Conservation (phyloP, 1,140 invertebrate species). For the Dreissena rostriformis region DNA sequence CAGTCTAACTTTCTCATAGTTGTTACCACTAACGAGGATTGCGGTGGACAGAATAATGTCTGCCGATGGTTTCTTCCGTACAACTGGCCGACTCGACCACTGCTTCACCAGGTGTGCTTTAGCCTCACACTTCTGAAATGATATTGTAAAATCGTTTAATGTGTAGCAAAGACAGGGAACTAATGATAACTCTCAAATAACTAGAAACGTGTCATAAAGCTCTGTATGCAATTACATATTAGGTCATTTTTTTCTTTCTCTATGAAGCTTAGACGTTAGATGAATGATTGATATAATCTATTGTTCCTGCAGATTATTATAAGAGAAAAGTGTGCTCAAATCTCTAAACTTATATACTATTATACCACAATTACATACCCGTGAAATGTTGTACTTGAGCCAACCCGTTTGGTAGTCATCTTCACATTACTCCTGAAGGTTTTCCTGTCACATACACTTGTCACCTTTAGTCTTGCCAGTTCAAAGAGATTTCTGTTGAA, state of each 20-base stretch:
- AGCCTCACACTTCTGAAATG: background rate
- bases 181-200: too few relatives aligned
- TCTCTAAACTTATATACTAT: background rate
- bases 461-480: background rate
- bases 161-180: too few relatives aligned
- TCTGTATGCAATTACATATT: too few relatives aligned
- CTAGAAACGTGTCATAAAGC: too few relatives aligned
- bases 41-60: conserved; percentile 11
- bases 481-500: background rate
- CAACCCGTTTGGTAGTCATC: background rate
- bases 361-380: background rate
- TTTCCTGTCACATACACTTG: background rate
- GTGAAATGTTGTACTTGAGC: background rate
- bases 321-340: background rate
- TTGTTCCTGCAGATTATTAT: too few relatives aligned
- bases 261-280: too few relatives aligned
- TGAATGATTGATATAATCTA: too few relatives aligned
- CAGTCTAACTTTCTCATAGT: conserved; percentile 20
- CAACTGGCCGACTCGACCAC: conserved; percentile 14
- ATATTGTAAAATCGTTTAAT: too few relatives aligned
- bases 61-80: background rate
- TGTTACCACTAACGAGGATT: conserved; percentile 19
- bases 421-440: background rate
- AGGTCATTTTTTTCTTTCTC: too few relatives aligned
- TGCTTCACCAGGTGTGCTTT: background rate